Evolutionary conservation across 2,888 invertebrate species (phyloP), one percentile per base, ranked within the genome.

Genomic region (Mamestra brassicae): DNA sequence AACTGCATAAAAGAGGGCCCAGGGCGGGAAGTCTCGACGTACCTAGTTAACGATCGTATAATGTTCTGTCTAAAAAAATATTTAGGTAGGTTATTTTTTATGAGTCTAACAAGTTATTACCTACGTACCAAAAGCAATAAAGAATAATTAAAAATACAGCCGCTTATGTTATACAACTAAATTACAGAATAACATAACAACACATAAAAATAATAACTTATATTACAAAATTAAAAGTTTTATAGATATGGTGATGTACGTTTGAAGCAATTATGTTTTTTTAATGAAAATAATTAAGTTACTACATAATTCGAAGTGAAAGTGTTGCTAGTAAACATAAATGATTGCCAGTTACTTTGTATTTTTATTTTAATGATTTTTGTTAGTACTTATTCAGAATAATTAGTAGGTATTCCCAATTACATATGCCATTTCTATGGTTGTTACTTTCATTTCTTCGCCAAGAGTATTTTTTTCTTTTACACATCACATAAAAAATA

Each of bases 231-330:
- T 71, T 15, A 54, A 64, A 54, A 57, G 62, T 38, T 65, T 71
- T 42, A 64, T 47, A 50, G 60, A 26, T 26, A 26, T 26, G 1
- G 26, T 26, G 26, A 54, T 64, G 61, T 42, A 47, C 36, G 65
- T 47, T 7, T 36, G 10, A 38, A 71, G 13, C 63, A 73, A 82
- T 81, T 72, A 82, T 11, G 50, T 63, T 63, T 63, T 63, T 80
- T 77, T 63, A 76, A 71, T 70, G 6, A 63, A 78, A 73, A 70
- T 72, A 73, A 81, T 66, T 68, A 68, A 26, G 8, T 36, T 34
- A 11, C 38, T 11, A 57, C 10, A 5, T 36, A 45, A 55, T 50
- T 11, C 17, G 17, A 17, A 72, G 68, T 63, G 70, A 82, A 79
- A 82, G 83, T 74, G 55, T 71, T 69, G 64, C 42, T 13, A 71